Conservation (phyloP, 2,888 invertebrate species). For the Dioctria linearis region DNA sequence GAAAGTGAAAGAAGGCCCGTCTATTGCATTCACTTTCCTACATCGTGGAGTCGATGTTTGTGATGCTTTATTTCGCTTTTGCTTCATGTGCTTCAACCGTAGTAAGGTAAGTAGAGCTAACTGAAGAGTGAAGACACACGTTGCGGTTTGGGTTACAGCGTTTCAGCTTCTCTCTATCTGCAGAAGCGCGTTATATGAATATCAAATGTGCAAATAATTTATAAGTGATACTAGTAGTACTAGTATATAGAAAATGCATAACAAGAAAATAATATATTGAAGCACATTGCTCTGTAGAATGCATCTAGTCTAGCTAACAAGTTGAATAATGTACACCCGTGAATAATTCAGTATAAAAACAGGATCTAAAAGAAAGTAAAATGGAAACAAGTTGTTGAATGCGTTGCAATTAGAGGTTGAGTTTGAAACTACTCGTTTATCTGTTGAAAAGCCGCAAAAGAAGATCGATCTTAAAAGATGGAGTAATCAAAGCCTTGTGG, state of each 20-base stretch:
- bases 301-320: conserved; percentile 11
- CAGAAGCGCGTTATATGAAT: conserved; percentile 30
- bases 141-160: conserved; percentile 22
- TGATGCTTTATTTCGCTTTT: conserved; percentile 16
- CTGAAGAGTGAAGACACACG: conserved; percentile 1
- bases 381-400: conserved; percentile 27
- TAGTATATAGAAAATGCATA: conserved; percentile 34
- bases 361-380: conserved; percentile 54
- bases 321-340: conserved; percentile 38
- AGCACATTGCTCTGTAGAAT: conserved; percentile 40
- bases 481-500: not conserved
- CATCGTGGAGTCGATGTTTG: conserved; percentile 6
- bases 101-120: not conserved
- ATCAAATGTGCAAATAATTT: conserved; percentile 19
- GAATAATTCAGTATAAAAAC: conserved; percentile 34
- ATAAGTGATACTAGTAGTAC: not conserved
- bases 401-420: not conserved
- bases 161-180: conserved; percentile 19
- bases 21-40: conserved; percentile 51
- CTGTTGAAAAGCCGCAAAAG: not conserved
- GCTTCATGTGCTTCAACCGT: not conserved
- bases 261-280: conserved; percentile 30
- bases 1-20: conserved; percentile 50
- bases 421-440: too few species aligned
- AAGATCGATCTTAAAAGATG: not conserved